Percentiles rank a stretch among this genome's conserved stretches.
Evolutionary conservation across 2,113 vertebrate genomes (phyloP).

Genomic region (Oreochromis aureus): DNA sequence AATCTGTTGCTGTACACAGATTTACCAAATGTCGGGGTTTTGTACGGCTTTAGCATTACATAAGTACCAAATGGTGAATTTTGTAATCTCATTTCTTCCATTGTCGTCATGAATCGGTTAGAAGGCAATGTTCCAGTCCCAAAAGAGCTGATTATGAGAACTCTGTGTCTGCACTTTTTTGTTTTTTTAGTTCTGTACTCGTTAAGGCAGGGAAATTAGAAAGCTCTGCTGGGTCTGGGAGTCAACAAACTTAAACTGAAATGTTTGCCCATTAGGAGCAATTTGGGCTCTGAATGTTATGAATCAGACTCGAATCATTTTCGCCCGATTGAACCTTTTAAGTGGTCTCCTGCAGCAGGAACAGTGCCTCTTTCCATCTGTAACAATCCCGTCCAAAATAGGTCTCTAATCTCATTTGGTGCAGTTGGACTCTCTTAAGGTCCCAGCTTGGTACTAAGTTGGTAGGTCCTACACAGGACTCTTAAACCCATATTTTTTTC

Average conservation of each 20-base stretch:
- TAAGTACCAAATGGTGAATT: not conserved
- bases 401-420: not conserved
- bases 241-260: not conserved
- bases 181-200: not conserved
- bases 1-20: not conserved
- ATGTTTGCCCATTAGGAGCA: not conserved
- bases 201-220: not conserved
- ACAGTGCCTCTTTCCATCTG: not conserved
- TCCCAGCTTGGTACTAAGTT: not conserved
- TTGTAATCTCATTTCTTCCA: conserved; percentile 13
- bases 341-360: not conserved
- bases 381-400: not conserved
- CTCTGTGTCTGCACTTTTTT: not conserved
- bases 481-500: not conserved
- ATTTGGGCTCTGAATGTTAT: not conserved
- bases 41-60: not conserved
- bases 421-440: not conserved
- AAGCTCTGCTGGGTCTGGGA: not conserved
- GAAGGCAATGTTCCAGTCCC: not conserved
- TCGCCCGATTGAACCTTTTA: not conserved
- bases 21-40: not conserved
- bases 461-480: not conserved
- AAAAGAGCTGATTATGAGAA: not conserved
- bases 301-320: not conserved
- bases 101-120: not conserved